Base-by-base conservation (phyloP, 1,140 invertebrate species). In the Psix sp. region DNA sequence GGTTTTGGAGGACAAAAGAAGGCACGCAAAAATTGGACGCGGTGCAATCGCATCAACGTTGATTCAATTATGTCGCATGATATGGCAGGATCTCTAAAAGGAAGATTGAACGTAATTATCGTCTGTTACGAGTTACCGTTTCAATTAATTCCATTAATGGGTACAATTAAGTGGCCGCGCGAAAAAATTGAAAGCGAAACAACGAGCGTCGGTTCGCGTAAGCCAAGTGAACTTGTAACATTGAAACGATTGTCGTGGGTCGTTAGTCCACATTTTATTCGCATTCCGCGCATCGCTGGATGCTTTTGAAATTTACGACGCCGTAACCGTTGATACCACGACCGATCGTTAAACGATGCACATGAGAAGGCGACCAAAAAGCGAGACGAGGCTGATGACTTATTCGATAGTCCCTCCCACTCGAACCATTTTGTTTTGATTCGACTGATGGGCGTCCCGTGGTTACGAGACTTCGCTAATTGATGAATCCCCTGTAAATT, bases 131-230 rank as follows among this genome's bases (percentile, higher is more conserved):
- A 60, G 54, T 60, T 70, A 70, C 66, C 56, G 66, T 70, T 70
- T 70, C 56, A 62, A 70, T 70, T 70, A 62, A 62, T 70, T 70
- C 66, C 66, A 70, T 70, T 70, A 70, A 70, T 70, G 66, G 65
- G 56, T 60, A 54, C 66, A 70, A 70, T 70, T 70, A 70, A 70
- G 66, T 70, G 48, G 54, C 48, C 66, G 54, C 40, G 54, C 48
- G 24, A 70, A 70, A 70, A 70, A 70, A 70, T 70, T 70, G 66
- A 45, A 57, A 60, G 66, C 56, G 54, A 60, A 45, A 60, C 54
- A 60, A 52, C 54, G 66, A 54, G 54, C 54, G 29, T n/a, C 40
- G 40, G 26, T 24, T 59, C 65, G 45, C 54, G 54, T 59, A 60
- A 68, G 51, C 65, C 56, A 43, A 70, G 66, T 60, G 54, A 70